Conservation (phyloP, 2,888 invertebrate species). For the Cephus runcator region DNA sequence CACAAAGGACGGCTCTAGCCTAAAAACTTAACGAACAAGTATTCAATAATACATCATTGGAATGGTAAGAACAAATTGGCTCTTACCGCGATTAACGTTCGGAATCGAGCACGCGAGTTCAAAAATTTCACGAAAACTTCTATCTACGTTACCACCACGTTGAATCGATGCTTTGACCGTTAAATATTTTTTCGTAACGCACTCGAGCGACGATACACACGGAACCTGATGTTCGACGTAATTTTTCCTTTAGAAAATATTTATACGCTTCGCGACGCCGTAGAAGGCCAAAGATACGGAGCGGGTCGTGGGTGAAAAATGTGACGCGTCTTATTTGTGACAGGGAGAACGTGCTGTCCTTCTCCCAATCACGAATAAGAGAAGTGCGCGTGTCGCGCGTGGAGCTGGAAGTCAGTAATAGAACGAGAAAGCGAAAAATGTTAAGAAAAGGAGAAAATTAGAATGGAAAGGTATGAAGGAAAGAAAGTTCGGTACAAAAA, state of each 20-base stretch:
- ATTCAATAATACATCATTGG: background rate
- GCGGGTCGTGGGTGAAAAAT: background rate
- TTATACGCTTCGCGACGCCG: background rate
- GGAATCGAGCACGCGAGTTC: background rate
- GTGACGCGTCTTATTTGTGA: background rate
- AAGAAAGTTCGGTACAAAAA: background rate
- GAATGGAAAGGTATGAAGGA: background rate
- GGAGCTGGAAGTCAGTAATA: background rate
- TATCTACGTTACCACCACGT: background rate
- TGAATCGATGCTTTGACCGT: background rate
- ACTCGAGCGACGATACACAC: background rate
- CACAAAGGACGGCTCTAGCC: background rate
- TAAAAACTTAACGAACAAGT: background rate
- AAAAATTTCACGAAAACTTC: background rate
- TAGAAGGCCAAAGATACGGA: background rate
- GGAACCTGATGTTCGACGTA: background rate
- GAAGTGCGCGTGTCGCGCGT: no score
- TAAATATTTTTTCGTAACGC: background rate
- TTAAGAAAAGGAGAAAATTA: background rate
- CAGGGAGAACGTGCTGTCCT: background rate
- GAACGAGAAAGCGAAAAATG: background rate
- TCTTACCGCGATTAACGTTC: background rate
- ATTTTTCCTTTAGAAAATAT: background rate
- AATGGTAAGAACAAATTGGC: background rate
- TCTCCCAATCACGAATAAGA: background rate